Evolutionary conservation across 2,113 vertebrate species (phyloP), one percentile per base, ranked within the genome.

Genomic region (Riparia riparia): DNA sequence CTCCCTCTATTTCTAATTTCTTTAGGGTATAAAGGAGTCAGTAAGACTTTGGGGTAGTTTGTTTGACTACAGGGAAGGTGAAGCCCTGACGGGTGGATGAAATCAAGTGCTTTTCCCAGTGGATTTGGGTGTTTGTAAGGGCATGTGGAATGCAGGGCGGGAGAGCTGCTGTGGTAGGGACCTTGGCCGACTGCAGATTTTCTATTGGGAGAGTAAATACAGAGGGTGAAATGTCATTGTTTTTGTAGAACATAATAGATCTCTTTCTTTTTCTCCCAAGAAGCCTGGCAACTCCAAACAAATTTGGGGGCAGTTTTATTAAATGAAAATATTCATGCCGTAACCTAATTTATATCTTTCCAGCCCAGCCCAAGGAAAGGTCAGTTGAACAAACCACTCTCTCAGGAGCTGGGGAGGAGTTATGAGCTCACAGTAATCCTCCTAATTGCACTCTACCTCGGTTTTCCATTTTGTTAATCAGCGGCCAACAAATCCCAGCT

Each of bases 171-270:
- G 24, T 37, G 82, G 63, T 44, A 80, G 49, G 47, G 87, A 70
- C 57, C 92, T 85, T 82, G 44, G 41, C 74, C 16, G 51, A 42
- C 26, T 64, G 54, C 60, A 92, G 66, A 82, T 58, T 92, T 86
- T 78, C 92, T 86, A 14, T 39, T 51, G 65, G 66, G 82, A 95
- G 90, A 73, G 79, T 83, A 94, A 97, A 96, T 70, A 94, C 8
- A 96, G 82, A 96, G 96, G 92, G 85, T 88, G 86, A 92, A 90
- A 92, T 92, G 90, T 95, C 93, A 96, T 39, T 95, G 92, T 92
- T 95, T 95, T 85, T 78, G 56, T 84, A 95, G 81, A 56, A 93
- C 37, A 91, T 93, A 95, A 95, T 93, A 95, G 89, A 72, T 60
- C 68, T 50, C 77, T 82, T 71, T 88, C 84, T 91, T 63, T 82